Evolutionary conservation across 2,797 vertebrate genomes (phyloP), one percentile per base, ranked within the genome.

Genomic region (Neosalanx taihuensis): DNA sequence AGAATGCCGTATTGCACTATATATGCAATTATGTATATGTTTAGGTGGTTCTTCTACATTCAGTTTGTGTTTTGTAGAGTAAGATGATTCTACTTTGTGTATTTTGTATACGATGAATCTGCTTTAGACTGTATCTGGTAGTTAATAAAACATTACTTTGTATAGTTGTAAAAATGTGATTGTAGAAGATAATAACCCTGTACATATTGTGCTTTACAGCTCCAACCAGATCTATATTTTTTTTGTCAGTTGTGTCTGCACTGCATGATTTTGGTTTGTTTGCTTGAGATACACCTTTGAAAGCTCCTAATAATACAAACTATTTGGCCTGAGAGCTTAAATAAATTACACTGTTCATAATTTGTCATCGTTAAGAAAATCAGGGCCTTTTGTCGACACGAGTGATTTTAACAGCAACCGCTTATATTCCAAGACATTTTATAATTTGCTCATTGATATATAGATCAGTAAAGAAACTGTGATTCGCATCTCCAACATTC

Each of bases 11-110:
- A 26, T 51, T 30, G 15, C 29, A 46, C 41, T 46, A 53, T 51
- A 60, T 60, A 26, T 31, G 13, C 60, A 66, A 66, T 41, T 65
- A 65, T 65, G 9, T 10, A 51, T 7, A 46, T 26, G 20, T 66
- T 41, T 66, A 46, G 1, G 41, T 56, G 18, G 15, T n/a, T 56
- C 15, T n/a, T 56, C 18, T 56, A 6, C 6, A 5, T 17, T 56
- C 51, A 56, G 51, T 56, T 56, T n/a, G 17, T 51, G 51, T n/a
- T 56, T 46, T 56, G 51, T 56, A 56, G 51, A 5, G 51, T 56
- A 4, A 56, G 18, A n/a, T 56, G 3, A 56, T n/a, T n/a, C 51
- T 56, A n/a, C 18, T 56, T 56, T n/a, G 15, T 56, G 15, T 56
- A 17, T 56, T n/a, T 56, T 56, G 18, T 56, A 56, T 56, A 17